Base-by-base conservation (phyloP, 35 echinoderm and acorn worm species). In the Diadema setosum region DNA sequence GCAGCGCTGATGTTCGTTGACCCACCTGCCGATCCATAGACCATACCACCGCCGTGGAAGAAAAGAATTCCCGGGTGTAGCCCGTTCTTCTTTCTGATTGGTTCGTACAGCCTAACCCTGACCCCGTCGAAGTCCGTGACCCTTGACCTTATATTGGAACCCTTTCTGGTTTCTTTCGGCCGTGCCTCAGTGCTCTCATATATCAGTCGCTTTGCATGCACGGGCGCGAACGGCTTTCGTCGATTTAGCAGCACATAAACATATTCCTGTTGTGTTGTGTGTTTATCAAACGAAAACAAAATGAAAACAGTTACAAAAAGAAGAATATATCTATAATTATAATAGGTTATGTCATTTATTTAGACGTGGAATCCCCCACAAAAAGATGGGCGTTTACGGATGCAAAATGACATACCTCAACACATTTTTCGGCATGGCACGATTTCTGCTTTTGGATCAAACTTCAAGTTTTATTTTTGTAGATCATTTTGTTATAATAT, bases 71-170 rank as follows among this genome's bases (percentile, higher is more conserved):
- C 73, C 33, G 73, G 73, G 34, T 78, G 73, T 21, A 78, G 73
- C 11, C 30, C 36, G 25, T 82, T 34, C 46, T 75, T 75, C 46
- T 73, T 81, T 17, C 26, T 83, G 37, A 70, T 83, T 27, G 94
- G 94, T 86, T 97, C 94, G 84, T 97, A 91, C 43, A 97, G 41
- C 45, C 86, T 43, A 20, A 97, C 91, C 36, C 59, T 64, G 78
- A 97, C 82, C 32, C 90, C 90, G 33, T 92, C 94, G 30, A 93
- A 93, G 56, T 65, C 61, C 44, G 89, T 91, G 35, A 91, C 89
- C 60, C 64, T 87, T 40, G 88, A 90, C 61, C 88, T 90, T 16
- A 90, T 90, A 25, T 90, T 90, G 2, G 88, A 90, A 26, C 88
- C 88, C 43, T 83, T 50, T 8, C 83, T 39, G 4, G 25, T 49